Evolutionary conservation across 53 echinoderm and acorn worm genomes (phyloP).

Genomic region (Actinopyga echinites): DNA sequence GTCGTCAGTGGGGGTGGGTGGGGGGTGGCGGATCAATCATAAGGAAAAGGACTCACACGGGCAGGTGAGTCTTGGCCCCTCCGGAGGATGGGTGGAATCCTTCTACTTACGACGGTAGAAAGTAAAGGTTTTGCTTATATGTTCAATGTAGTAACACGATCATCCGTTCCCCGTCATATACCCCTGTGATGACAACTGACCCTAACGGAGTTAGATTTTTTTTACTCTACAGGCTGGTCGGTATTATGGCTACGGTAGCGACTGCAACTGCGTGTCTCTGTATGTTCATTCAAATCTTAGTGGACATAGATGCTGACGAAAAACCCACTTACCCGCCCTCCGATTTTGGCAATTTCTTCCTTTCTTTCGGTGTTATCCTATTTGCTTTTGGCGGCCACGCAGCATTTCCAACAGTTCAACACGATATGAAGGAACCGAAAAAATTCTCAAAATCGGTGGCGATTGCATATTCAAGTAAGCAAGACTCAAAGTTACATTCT

Average conservation of each 20-base stretch:
- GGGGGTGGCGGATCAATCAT: too few relatives aligned
- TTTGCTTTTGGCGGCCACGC: conserved; percentile 98
- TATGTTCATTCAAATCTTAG: conserved; percentile 74
- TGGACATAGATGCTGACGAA: conserved; percentile 43
- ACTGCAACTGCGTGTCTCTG: conserved; percentile 74
- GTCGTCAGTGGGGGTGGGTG: too few relatives aligned
- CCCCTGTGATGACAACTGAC: too few relatives aligned
- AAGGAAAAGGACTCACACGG: too few relatives aligned
- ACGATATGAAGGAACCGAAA: conserved; percentile 85
- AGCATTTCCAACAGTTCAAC: conserved; percentile 91
- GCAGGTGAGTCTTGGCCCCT: too few relatives aligned
- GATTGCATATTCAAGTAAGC: conserved; percentile 72
- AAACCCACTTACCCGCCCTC: conserved; percentile 51
- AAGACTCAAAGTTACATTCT: background rate
- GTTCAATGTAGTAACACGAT: too few relatives aligned
- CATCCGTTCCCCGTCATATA: too few relatives aligned
- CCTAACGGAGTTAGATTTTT: too few relatives aligned
- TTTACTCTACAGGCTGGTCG: conserved; percentile 68
- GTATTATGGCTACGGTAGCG: conserved; percentile 67
- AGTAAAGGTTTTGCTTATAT: too few relatives aligned
- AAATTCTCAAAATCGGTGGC: conserved; percentile 66
- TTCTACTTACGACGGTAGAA: too few relatives aligned
- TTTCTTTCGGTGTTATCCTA: conserved; percentile 84
- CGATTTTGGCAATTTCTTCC: conserved; percentile 74
- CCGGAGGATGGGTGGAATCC: too few relatives aligned